Percentiles rank a stretch among this genome's conserved stretches.
phyloP scores from a whole-genome alignment of 2,888 invertebrate species.

The Helobdella robusta region DNA sequence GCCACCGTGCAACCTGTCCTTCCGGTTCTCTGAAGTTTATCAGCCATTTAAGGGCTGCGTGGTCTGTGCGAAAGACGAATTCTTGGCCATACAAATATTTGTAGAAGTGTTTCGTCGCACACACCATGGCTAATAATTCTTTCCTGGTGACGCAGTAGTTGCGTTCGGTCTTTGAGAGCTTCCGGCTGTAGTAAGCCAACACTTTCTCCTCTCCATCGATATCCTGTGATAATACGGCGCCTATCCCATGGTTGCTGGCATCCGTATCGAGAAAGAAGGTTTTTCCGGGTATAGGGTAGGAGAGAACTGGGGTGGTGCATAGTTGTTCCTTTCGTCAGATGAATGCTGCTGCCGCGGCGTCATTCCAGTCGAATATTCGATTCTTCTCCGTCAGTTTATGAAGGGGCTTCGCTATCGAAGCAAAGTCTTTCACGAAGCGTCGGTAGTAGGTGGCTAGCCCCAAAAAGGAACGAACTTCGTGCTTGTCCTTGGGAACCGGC shows the following conservation, averaged over 20 bases:
- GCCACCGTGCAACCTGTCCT: conserved; percentile 29
- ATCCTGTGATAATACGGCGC: conserved; percentile 31
- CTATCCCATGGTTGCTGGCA: conserved; percentile 35
- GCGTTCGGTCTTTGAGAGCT: conserved; percentile 23
- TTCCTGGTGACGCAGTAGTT: conserved; percentile 30
- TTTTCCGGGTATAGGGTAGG: conserved; percentile 28
- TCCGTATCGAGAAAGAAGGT: conserved; percentile 35
- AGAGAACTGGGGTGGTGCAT: conserved; percentile 25
- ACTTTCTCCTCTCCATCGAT: conserved; percentile 34
- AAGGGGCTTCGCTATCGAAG: conserved; percentile 21
- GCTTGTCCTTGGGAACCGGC: conserved; percentile 11
- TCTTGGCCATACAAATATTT: conserved; percentile 33
- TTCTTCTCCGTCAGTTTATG: conserved; percentile 23
- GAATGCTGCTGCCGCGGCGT: conserved; percentile 23
- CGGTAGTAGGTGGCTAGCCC: conserved; percentile 22
- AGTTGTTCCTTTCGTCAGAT: conserved; percentile 27
- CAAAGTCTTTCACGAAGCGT: conserved; percentile 12
- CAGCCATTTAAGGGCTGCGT: conserved; percentile 34
- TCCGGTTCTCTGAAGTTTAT: conserved; percentile 25
- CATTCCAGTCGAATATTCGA: conserved; percentile 23
- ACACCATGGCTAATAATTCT: conserved; percentile 33
- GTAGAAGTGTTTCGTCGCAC: conserved; percentile 29
- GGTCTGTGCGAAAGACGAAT: conserved; percentile 32
- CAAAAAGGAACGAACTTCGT: too few species aligned
- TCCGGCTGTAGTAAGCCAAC: too few species aligned